Percentiles rank a stretch among this genome's conserved stretches.
These are phyloP conservation scores for Arvicanthis niloticus DNA, from an alignment of 2,113 vertebrate genomes.

Conservation along the genomic window DNA sequence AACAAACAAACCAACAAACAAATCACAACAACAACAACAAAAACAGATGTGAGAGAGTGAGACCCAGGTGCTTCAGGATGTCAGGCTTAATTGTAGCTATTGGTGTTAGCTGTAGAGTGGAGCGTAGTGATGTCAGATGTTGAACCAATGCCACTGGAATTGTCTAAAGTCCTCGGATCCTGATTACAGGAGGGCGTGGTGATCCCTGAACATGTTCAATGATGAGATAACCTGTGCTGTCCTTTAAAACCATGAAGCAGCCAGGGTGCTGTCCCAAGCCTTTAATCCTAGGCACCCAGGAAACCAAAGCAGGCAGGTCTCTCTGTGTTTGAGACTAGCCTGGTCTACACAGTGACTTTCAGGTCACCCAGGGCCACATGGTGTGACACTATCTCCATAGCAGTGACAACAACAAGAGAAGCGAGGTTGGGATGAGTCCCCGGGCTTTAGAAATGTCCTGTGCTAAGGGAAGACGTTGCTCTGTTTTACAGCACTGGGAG, in stretches of 20 bases:
- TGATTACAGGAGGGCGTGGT: not conserved
- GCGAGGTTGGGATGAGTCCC: not conserved
- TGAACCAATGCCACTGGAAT: not conserved
- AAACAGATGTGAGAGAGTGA: not conserved
- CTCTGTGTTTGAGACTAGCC: not conserved
- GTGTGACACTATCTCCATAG: not conserved
- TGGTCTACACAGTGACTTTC: not conserved
- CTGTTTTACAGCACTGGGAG: constrained; percentile 93
- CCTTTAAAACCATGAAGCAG: not conserved
- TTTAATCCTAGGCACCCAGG: not conserved
- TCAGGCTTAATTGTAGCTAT: not conserved
- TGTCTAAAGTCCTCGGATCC: constrained; percentile 1
- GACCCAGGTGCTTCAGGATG: too few species aligned
- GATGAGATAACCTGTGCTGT: not conserved
- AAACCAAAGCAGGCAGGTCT: not conserved
- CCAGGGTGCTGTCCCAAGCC: not conserved
- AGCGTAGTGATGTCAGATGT: not conserved
- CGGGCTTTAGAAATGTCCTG: constrained; percentile 37
- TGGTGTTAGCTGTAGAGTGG: not conserved
- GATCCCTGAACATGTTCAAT: not conserved
- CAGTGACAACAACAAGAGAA: not conserved
- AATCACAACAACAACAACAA: too few species aligned
- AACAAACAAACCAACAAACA: too few species aligned
- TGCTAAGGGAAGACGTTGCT: not conserved
- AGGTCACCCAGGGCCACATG: not conserved